A percentile compares a stretch with the other conserved stretches of the same genome.
These are phyloP conservation scores for Sula dactylatra DNA, from an alignment of 2,113 vertebrate genomes.

Conservation along the genomic window DNA sequence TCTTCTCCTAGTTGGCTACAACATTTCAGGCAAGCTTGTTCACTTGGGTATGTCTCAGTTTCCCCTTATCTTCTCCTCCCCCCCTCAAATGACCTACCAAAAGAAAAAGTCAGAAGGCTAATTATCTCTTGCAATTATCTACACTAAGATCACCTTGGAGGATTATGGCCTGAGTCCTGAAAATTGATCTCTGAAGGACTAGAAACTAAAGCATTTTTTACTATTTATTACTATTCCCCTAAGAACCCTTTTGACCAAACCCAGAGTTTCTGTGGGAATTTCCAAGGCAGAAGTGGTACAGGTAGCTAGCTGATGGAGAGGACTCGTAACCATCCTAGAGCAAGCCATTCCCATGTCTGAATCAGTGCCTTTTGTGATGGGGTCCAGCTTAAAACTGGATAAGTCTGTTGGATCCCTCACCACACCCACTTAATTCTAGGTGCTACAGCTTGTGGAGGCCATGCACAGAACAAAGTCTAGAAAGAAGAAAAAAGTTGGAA, in stretches of 20 bases:
- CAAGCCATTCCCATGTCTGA: background rate
- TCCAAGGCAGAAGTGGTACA: accelerated
- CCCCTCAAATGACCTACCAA: background rate
- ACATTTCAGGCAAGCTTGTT: background rate
- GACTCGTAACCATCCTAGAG: background rate
- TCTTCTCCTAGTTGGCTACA: background rate
- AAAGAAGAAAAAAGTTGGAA: background rate
- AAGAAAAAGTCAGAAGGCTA: background rate
- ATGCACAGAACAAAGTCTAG: background rate
- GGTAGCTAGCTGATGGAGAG: background rate
- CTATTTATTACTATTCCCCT: background rate
- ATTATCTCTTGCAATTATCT: background rate
- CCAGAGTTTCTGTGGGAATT: background rate
- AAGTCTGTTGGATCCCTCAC: background rate
- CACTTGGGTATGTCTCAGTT: background rate
- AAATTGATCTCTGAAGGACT: background rate
- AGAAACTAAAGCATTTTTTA: background rate
- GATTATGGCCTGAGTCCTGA: background rate
- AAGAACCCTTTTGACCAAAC: background rate
- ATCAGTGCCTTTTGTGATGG: background rate
- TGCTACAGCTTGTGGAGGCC: background rate
- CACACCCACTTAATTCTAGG: background rate
- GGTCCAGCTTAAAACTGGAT: background rate
- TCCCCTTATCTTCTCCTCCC: accelerated
- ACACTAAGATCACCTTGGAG: background rate